phyloP scores from a whole-genome alignment of 2,888 invertebrate species.

The Platycnemis pennipes region DNA sequence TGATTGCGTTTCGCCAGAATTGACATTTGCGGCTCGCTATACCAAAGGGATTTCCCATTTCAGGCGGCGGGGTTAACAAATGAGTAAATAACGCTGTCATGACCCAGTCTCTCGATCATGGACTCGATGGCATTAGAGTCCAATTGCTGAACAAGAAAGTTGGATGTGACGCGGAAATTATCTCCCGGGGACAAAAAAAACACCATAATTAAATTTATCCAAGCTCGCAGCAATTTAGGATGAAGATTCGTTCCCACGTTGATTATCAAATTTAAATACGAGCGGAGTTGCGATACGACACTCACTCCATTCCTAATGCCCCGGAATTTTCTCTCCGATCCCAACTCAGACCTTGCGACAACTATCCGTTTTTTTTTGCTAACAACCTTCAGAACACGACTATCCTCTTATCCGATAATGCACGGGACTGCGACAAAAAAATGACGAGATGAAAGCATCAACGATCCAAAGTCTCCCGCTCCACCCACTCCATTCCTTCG shows the following conservation, averaged over 20 bases:
- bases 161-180: neutral
- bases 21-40: neutral
- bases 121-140: neutral
- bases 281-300: neutral
- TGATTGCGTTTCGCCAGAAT: neutral
- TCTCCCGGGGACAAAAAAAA: neutral
- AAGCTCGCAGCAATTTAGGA: neutral
- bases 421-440: neutral
- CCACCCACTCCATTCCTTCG: neutral
- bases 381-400: neutral
- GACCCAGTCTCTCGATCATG: neutral
- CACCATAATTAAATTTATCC: neutral
- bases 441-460: neutral
- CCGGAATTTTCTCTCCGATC: neutral
- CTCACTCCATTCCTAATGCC: neutral
- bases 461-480: neutral
- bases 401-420: constrained; percentile 11
- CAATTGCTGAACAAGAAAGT: neutral
- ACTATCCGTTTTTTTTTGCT: neutral
- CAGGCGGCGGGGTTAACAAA: neutral
- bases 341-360: neutral
- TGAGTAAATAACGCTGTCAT: neutral
- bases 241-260: neutral
- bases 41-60: neutral
- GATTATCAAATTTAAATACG: neutral